Conservation (phyloP, 2,797 vertebrate species). For the Psittacula derbiana region DNA sequence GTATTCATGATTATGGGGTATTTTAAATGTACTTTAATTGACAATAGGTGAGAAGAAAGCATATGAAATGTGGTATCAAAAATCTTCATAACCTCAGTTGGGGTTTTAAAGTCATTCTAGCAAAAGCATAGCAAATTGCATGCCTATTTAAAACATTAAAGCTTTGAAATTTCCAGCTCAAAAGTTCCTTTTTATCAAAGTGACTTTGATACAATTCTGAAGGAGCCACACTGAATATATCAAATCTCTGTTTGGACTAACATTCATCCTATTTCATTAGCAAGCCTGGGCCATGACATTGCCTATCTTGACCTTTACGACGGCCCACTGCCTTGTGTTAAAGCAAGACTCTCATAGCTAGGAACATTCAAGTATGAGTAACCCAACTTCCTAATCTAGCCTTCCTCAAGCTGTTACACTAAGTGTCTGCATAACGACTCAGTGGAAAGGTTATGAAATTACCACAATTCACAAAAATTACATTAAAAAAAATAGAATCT, state of each 20-base stretch:
- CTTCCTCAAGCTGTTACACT: background rate
- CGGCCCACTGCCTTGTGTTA: background rate
- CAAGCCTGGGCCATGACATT: background rate
- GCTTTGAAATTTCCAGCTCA: background rate
- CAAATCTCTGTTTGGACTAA: background rate
- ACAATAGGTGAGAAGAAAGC: background rate
- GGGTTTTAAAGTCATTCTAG: background rate
- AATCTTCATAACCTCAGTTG: background rate
- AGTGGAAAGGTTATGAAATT: background rate
- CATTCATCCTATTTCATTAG: background rate
- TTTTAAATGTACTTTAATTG: background rate
- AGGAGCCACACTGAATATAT: background rate
- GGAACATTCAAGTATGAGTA: background rate
- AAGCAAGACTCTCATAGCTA: background rate
- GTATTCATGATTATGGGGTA: background rate
- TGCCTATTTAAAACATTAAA: conserved; percentile 15
- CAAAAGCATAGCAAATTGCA: background rate
- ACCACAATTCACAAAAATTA: background rate
- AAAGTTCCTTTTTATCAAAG: background rate
- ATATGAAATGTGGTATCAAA: background rate
- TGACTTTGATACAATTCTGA: background rate
- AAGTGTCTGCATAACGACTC: background rate
- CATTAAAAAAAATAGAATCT: background rate
- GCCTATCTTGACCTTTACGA: background rate
- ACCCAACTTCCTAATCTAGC: background rate